A percentile compares a stretch with the other conserved stretches of the same genome.
Evolutionary conservation across 2,113 vertebrate genomes (phyloP).

Genomic region (Cebus imitator): DNA sequence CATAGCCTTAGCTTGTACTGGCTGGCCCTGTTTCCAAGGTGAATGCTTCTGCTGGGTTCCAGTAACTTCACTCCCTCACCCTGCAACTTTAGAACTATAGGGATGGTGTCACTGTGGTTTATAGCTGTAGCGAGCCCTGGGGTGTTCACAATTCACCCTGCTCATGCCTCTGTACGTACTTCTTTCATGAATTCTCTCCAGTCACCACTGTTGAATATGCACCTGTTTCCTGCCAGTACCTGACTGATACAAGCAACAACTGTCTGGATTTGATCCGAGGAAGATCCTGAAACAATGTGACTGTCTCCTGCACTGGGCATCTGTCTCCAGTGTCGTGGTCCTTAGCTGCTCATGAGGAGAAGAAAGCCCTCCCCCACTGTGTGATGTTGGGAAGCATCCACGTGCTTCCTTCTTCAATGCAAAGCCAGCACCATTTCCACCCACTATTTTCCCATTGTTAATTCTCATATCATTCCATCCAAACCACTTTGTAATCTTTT

Average conservation of each 20-base stretch:
- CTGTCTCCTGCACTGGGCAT: not conserved
- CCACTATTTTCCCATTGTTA: fast-evolving
- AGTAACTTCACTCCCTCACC: no score
- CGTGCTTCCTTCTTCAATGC: not conserved
- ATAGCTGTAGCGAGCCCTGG: not conserved
- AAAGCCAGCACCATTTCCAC: not conserved
- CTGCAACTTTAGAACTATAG: not conserved
- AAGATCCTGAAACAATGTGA: not conserved
- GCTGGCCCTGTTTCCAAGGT: not conserved
- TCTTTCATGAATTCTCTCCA: not conserved
- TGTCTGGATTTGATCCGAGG: not conserved
- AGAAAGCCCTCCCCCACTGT: not conserved
- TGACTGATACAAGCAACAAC: not conserved
- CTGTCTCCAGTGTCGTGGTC: not conserved
- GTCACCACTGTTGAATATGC: not conserved
- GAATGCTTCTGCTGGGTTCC: not conserved
- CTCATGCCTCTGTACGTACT: not conserved
- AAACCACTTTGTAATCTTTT: not conserved
- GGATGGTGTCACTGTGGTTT: no score
- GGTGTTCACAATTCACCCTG: not conserved
- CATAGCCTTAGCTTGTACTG: not conserved
- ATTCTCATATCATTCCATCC: no score
- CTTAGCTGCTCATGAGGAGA: not conserved
- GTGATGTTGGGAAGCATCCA: not conserved
- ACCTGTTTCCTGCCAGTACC: not conserved